Evolutionary conservation across 2,888 invertebrate genomes (phyloP).

Genomic region (Spialia ferax): DNA sequence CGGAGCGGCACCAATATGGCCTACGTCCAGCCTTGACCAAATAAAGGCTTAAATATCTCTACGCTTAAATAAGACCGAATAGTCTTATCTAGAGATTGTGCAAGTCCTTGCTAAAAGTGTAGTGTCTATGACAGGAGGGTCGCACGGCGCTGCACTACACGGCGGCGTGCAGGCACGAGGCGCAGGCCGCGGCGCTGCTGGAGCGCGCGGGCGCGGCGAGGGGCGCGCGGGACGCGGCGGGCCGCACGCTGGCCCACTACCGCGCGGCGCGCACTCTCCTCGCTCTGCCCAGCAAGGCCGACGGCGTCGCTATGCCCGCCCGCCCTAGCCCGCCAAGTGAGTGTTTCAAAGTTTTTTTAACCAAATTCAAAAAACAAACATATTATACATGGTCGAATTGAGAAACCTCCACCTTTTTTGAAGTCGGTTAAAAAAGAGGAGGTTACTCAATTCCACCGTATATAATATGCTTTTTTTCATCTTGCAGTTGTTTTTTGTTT

Average conservation of each 20-base stretch:
- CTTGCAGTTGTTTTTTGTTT: too few relatives aligned
- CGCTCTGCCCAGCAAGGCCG: conserved; percentile 69
- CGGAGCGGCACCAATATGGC: too few relatives aligned
- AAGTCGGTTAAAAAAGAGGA: too few relatives aligned
- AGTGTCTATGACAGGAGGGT: conserved; percentile 63
- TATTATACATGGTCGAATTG: too few relatives aligned
- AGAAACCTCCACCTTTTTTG: too few relatives aligned
- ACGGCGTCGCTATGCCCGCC: conserved; percentile 65
- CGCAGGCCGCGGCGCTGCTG: conserved; percentile 91
- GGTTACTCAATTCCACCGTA: too few relatives aligned
- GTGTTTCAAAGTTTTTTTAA: conserved; percentile 44
- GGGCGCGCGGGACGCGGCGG: conserved; percentile 92
- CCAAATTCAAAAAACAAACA: too few relatives aligned
- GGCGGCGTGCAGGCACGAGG: conserved; percentile 91
- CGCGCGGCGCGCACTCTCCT: conserved; percentile 73
- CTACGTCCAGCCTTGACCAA: too few relatives aligned
- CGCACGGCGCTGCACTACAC: conserved; percentile 95
- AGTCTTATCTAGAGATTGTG: conserved; percentile 92
- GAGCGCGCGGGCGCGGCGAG: conserved; percentile 94
- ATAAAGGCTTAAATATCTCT: too few relatives aligned
- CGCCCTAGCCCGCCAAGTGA: conserved; percentile 67
- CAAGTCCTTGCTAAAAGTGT: conserved; percentile 63
- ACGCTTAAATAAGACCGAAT: too few relatives aligned
- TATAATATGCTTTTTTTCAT: too few relatives aligned
- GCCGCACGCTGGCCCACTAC: conserved; percentile 76